phyloP scores from a whole-genome alignment of 2,113 vertebrate species.

The Xenus cinereus region DNA sequence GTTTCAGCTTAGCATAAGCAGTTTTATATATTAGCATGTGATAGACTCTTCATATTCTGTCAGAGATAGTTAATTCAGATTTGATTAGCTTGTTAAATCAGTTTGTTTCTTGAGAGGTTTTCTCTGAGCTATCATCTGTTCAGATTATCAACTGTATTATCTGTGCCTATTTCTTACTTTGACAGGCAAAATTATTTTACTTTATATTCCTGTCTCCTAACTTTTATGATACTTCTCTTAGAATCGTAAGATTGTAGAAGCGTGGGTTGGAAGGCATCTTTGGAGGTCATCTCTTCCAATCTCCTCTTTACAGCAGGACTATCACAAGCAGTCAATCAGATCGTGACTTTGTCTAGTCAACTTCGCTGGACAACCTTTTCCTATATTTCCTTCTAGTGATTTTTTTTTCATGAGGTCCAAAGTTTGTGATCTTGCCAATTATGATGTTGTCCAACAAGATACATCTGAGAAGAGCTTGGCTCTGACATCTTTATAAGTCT shows the following conservation, averaged over 20 bases:
- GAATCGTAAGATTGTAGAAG: background rate
- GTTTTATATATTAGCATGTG: background rate
- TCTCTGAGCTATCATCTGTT: background rate
- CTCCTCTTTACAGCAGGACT: background rate
- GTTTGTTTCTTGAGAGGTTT: background rate
- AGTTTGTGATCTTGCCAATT: background rate
- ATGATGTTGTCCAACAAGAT: background rate
- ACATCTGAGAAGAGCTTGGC: background rate
- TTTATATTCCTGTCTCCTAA: background rate
- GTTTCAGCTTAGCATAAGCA: background rate
- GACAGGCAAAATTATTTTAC: background rate
- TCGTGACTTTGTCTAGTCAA: background rate
- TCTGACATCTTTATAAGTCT: background rate
- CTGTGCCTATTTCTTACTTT: background rate
- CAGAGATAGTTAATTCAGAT: background rate
- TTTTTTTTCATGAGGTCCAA: background rate
- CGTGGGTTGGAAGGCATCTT: background rate
- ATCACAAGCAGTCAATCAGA: background rate
- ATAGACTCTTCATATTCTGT: background rate
- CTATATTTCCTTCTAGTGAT: background rate
- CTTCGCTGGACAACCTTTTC: background rate
- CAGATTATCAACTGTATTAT: background rate
- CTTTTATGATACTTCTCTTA: background rate
- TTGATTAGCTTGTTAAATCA: background rate
- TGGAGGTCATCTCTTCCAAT: background rate